Evolutionary conservation across 2,113 vertebrate species (phyloP).

Genomic region (Trogon surrucura): DNA sequence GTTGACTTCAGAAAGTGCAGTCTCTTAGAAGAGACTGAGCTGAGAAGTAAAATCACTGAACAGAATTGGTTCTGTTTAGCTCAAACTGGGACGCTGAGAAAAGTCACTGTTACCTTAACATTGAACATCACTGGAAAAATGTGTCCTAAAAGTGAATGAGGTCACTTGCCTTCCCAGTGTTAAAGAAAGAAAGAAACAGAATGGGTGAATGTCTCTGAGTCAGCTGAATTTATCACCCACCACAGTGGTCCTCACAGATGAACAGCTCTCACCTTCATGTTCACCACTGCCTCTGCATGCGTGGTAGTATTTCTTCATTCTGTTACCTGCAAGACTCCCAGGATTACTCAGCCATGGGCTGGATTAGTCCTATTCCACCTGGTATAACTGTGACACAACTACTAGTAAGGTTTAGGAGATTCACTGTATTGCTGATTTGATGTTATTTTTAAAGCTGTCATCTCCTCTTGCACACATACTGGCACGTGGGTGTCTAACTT

Average conservation of each 20-base stretch:
- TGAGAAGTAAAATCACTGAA: too few relatives aligned
- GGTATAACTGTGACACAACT: neutral
- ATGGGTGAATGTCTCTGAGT: neutral
- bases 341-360: neutral
- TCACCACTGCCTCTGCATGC: neutral
- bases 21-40: too few relatives aligned
- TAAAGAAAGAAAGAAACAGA: neutral
- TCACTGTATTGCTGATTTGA: neutral
- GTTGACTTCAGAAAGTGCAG: too few relatives aligned
- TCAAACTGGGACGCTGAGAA: neutral
- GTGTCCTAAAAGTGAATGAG: neutral
- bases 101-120: neutral
- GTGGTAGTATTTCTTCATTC: neutral
- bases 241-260: neutral
- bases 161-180: neutral
- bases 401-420: neutral
- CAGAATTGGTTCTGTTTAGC: too few relatives aligned
- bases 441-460: neutral
- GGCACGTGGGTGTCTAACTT: neutral
- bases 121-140: neutral
- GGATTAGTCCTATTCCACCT: neutral
- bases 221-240: neutral
- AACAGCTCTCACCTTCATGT: neutral
- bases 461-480: neutral
- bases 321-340: neutral